A percentile compares a stretch with the other conserved stretches of the same genome.
phyloP scores from a whole-genome alignment of 2,888 invertebrate species.

The Torymus aiolomorphi region DNA sequence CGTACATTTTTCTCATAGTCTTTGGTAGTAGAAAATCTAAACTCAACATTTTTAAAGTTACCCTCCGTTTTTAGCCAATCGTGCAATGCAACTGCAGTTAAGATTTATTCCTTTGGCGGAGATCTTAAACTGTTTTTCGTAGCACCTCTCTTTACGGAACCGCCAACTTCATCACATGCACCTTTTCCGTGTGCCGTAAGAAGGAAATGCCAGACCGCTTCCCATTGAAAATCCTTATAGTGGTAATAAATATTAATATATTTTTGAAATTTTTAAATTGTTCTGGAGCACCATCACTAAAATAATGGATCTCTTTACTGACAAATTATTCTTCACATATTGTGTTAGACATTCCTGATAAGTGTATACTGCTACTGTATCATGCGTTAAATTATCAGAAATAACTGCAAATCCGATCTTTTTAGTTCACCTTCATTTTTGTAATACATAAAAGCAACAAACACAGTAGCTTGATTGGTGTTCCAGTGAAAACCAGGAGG shows the following conservation, averaged over 20 bases:
- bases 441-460: conserved; percentile 50
- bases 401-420: conserved; percentile 47
- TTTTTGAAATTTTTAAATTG: conserved; percentile 50
- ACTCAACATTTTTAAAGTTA: not conserved
- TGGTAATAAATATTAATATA: conserved; percentile 41
- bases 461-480: conserved; percentile 56
- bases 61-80: not conserved
- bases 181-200: conserved; percentile 36
- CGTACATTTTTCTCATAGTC: no score
- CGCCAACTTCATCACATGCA: no score
- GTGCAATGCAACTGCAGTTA: conserved; percentile 49
- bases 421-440: conserved; percentile 34
- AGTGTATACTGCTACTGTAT: no score
- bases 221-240: conserved; percentile 20
- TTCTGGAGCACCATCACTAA: conserved; percentile 47
- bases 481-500: conserved; percentile 56
- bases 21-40: no score
- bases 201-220: conserved; percentile 47
- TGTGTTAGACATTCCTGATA: conserved; percentile 44
- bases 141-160: conserved; percentile 18
- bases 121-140: conserved; percentile 22
- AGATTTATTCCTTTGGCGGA: conserved; percentile 25
- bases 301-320: conserved; percentile 25
- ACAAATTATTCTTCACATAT: conserved; percentile 5
- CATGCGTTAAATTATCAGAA: conserved; percentile 38